These are phyloP conservation scores for Nineta flava DNA, from an alignment of 2,888 invertebrate species.

Conservation along the genomic window DNA sequence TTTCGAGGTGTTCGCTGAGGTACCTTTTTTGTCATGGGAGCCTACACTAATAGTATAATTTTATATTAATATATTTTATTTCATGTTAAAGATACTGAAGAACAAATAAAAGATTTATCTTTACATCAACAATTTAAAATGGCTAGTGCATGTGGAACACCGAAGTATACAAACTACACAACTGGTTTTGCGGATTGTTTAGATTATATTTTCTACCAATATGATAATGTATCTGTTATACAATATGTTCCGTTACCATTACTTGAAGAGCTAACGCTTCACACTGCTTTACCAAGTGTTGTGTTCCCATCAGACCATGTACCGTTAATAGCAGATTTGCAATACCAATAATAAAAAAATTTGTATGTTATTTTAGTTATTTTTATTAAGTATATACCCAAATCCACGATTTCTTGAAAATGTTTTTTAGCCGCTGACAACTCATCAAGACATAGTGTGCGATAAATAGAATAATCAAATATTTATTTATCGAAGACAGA, in stretches of 20 bases:
- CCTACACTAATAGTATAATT: too few relatives aligned
- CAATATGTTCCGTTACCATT: conserved; percentile 70
- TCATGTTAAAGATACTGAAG: conserved; percentile 35
- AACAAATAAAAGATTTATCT: conserved; percentile 44
- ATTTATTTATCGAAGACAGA: too few relatives aligned
- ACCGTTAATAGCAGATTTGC: conserved; percentile 68
- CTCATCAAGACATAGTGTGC: too few relatives aligned
- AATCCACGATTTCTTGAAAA: neutral
- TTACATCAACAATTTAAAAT: conserved; percentile 49
- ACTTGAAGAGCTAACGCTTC: conserved; percentile 52
- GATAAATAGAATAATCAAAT: too few relatives aligned
- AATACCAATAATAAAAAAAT: conserved; percentile 25
- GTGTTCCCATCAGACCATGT: conserved; percentile 91
- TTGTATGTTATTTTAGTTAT: neutral
- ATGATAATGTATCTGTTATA: conserved; percentile 39
- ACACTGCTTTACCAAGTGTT: conserved; percentile 72
- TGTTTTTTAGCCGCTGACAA: too few relatives aligned
- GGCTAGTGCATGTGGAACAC: conserved; percentile 71
- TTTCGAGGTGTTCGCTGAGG: too few relatives aligned
- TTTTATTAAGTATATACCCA: neutral
- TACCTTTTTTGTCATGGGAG: too few relatives aligned
- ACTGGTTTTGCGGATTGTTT: conserved; percentile 69
- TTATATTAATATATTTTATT: too few relatives aligned
- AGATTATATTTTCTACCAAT: conserved; percentile 83
- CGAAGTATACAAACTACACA: conserved; percentile 76